Percentiles rank a stretch among this genome's conserved stretches.
Conservation (phyloP, 2,888 invertebrate genomes). For the Ceratothoa steindachneri region DNA sequence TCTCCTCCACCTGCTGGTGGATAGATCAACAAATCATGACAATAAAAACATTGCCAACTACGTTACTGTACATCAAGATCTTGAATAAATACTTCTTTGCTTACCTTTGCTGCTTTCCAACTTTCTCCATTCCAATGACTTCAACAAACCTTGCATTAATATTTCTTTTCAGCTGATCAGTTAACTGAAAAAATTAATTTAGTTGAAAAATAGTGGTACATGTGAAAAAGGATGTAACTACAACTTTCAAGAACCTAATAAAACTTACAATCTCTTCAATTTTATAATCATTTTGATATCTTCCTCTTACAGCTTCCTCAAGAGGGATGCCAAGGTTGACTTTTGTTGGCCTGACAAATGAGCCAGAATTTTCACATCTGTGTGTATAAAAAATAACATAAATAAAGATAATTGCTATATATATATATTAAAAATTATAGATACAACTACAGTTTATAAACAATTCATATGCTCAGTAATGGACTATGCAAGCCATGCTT, state of each 20-base stretch:
- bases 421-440: too few relatives aligned
- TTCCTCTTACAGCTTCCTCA: slow-evolving; percentile 35
- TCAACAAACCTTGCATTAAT: slow-evolving; percentile 46
- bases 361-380: slow-evolving; percentile 41
- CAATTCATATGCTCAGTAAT: too few relatives aligned
- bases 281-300: slow-evolving; percentile 35
- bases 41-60: too few relatives aligned
- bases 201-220: too few relatives aligned
- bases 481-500: too few relatives aligned
- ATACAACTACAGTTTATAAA: not conserved
- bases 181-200: slow-evolving; percentile 17
- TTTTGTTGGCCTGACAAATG: slow-evolving; percentile 40
- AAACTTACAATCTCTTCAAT: slow-evolving; percentile 23
- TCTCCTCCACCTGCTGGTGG: too few relatives aligned
- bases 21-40: too few relatives aligned
- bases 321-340: slow-evolving; percentile 34
- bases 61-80: too few relatives aligned
- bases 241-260: too few relatives aligned
- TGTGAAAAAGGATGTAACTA: too few relatives aligned
- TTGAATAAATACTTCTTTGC: too few relatives aligned
- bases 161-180: slow-evolving; percentile 20
- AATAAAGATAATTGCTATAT: not conserved
- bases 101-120: slow-evolving; percentile 43
- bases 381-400: not conserved
- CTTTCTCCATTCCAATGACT: slow-evolving; percentile 44